A percentile compares a stretch with the other conserved stretches of the same genome.
phyloP scores from a whole-genome alignment of 2,888 invertebrate species.

The Apotomis turbidana region DNA sequence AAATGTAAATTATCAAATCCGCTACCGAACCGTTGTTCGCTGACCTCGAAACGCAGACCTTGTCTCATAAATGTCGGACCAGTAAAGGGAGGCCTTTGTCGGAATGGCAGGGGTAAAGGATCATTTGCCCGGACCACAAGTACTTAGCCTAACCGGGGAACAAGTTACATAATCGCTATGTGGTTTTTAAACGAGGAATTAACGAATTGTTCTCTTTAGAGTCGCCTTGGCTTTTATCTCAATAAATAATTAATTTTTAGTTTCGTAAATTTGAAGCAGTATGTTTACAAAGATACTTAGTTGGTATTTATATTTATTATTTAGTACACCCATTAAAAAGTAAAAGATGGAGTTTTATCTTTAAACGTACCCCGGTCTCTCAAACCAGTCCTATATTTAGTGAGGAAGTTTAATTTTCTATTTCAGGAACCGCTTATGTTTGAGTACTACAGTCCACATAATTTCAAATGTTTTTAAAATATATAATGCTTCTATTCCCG shows the following conservation, averaged over 20 bases:
- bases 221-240: neutral
- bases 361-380: too few species aligned
- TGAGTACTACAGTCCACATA: neutral
- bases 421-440: neutral
- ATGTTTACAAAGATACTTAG: too few species aligned
- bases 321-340: too few species aligned
- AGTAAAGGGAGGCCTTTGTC: conserved; percentile 58
- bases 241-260: neutral
- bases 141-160: conserved; percentile 55
- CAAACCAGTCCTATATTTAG: too few species aligned
- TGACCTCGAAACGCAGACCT: neutral
- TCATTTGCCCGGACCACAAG: conserved; percentile 53
- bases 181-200: conserved; percentile 45
- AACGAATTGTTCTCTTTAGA: neutral
- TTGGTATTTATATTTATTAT: too few species aligned
- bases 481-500: neutral
- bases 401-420: too few species aligned
- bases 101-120: conserved; percentile 51
- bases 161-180: conserved; percentile 50
- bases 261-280: too few species aligned
- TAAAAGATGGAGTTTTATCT: too few species aligned
- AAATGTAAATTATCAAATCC: neutral
- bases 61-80: conserved; percentile 47
- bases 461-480: neutral
- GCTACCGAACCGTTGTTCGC: neutral